Conservation (phyloP, 2,797 vertebrate genomes). For the Enteromius treurensis region DNA sequence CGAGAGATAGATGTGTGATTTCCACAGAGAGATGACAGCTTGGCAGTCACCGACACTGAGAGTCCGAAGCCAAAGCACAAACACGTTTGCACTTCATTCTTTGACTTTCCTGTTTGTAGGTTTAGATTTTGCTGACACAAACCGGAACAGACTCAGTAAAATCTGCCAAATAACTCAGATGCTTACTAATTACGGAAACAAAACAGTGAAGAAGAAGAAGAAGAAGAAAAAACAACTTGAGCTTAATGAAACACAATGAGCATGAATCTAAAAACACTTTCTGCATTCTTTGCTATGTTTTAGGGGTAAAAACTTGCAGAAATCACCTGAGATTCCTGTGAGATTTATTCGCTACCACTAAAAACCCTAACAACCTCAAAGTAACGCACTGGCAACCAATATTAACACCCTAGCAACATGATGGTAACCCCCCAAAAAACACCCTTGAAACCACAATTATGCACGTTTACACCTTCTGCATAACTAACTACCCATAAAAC, state of each 20-base stretch:
- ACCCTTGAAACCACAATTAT: neutral
- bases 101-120: neutral
- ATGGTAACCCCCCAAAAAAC: neutral
- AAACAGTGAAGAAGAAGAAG: conserved; percentile 24
- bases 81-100: neutral
- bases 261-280: neutral
- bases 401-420: neutral
- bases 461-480: neutral
- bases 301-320: neutral
- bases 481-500: neutral
- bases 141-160: neutral
- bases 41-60: conserved; percentile 8
- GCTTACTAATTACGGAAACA: neutral
- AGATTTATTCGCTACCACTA: neutral
- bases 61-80: neutral
- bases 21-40: conserved; percentile 71
- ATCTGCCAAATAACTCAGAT: conserved; percentile 1
- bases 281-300: neutral
- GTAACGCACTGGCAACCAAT: neutral
- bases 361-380: neutral
- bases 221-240: neutral
- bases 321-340: neutral
- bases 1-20: conserved; percentile 61
- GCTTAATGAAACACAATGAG: neutral
- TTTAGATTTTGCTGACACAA: neutral